A percentile compares a stretch with the other conserved stretches of the same genome.
Evolutionary conservation across 2,113 vertebrate genomes (phyloP).

Genomic region (Chaetodon auriga): DNA sequence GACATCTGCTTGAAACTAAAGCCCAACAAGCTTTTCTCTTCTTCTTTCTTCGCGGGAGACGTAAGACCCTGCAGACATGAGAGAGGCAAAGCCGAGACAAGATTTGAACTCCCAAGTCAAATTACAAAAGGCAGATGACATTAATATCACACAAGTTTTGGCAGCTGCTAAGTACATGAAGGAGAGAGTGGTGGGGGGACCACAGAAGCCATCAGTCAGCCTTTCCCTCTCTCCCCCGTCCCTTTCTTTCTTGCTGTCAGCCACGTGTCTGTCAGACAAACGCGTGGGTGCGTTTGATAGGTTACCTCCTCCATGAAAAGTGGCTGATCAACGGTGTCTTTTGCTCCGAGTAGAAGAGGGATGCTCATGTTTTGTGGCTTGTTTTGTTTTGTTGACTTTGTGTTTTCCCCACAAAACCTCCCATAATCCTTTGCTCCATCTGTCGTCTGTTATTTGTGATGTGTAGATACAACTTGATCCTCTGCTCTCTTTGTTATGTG

Average conservation of each 20-base stretch:
- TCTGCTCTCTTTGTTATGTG: conserved; percentile 7
- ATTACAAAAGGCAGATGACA: conserved; percentile 81
- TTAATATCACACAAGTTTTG: conserved; percentile 81
- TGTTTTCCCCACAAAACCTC: not conserved
- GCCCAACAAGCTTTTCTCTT: conserved; percentile 46
- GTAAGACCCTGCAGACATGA: conserved; percentile 50
- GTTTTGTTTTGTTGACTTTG: conserved; percentile 39
- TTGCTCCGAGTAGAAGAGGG: conserved; percentile 17
- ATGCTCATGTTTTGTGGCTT: conserved; percentile 20
- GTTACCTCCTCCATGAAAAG: conserved; percentile 24
- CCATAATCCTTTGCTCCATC: conserved; percentile 51
- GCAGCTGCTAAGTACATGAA: conserved; percentile 73
- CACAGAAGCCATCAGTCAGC: conserved; percentile 60
- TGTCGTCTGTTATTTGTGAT: conserved; percentile 34
- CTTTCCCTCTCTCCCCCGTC: conserved; percentile 15
- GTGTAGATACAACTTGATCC: conserved; percentile 24
- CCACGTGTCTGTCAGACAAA: conserved; percentile 22
- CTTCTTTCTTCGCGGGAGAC: conserved; percentile 30
- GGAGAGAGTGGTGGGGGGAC: conserved; percentile 32
- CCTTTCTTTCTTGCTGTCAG: conserved; percentile 37
- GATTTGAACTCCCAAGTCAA: conserved; percentile 78
- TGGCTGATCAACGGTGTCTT: conserved; percentile 26
- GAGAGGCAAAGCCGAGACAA: conserved; percentile 65
- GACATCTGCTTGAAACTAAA: conserved; percentile 63
- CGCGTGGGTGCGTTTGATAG: conserved; percentile 23